phyloP scores from a whole-genome alignment of 2,888 invertebrate species.

The Nymphalis urticae region DNA sequence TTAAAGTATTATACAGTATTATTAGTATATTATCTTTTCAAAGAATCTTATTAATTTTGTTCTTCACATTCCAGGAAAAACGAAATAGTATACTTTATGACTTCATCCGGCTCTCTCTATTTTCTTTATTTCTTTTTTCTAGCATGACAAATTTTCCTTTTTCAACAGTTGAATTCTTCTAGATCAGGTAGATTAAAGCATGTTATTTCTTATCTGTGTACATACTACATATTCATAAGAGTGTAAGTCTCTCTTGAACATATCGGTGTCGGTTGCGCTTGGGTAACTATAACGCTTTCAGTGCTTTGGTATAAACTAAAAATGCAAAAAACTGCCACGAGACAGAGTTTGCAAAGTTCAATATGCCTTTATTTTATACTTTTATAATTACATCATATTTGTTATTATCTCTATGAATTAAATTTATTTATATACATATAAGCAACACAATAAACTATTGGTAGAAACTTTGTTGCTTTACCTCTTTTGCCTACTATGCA shows the following conservation, averaged over 20 bases:
- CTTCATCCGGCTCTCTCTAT: slow-evolving; percentile 74
- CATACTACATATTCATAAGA: slow-evolving; percentile 55
- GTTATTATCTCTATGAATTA: slow-evolving; percentile 29
- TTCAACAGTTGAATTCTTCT: slow-evolving; percentile 76
- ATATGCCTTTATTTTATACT: slow-evolving; percentile 54
- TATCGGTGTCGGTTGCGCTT: slow-evolving; percentile 63
- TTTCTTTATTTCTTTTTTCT: slow-evolving; percentile 67
- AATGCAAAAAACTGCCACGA: slow-evolving; percentile 77
- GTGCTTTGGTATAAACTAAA: slow-evolving; percentile 60
- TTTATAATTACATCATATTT: slow-evolving; percentile 39
- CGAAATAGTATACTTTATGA: slow-evolving; percentile 75
- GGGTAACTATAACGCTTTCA: slow-evolving; percentile 61
- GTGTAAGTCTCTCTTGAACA: slow-evolving; percentile 59
- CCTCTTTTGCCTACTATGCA: slow-evolving; percentile 11
- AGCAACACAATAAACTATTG: slow-evolving; percentile 9
- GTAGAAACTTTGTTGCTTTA: slow-evolving; percentile 22
- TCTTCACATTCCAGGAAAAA: slow-evolving; percentile 81
- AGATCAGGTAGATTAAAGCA: slow-evolving; percentile 75
- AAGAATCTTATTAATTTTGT: slow-evolving; percentile 77
- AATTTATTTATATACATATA: slow-evolving; percentile 11
- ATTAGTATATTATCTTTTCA: slow-evolving; percentile 66
- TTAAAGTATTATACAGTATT: slow-evolving; percentile 56
- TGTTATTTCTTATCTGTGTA: slow-evolving; percentile 67
- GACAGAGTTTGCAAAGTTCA: slow-evolving; percentile 74
- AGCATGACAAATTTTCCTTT: slow-evolving; percentile 73